Percentiles rank a stretch among this genome's conserved stretches.
Evolutionary conservation across 2,797 vertebrate genomes (phyloP).

Genomic region (Danio albolineatus): DNA sequence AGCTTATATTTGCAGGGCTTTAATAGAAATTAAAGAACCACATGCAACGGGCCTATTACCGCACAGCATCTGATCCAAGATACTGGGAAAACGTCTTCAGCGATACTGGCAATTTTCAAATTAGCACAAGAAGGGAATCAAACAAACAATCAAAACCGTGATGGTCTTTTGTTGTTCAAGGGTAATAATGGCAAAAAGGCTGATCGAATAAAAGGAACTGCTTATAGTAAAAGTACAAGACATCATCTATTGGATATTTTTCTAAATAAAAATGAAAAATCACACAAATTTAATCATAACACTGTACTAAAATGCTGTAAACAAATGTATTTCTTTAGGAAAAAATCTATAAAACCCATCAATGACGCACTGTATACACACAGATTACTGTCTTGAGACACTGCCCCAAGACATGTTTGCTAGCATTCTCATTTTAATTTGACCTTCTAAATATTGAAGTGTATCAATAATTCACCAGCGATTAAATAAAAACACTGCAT

Average conservation of each 20-base stretch:
- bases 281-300: background rate
- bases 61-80: conserved; percentile 31
- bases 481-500: conserved; percentile 82
- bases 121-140: background rate
- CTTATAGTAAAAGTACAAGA: background rate
- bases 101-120: conserved; percentile 34
- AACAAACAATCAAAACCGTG: background rate
- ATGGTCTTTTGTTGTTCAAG: background rate
- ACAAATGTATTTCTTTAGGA: no score
- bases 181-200: background rate
- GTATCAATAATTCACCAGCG: conserved; percentile 79
- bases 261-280: background rate
- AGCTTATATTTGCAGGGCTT: conserved; percentile 47
- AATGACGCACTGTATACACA: background rate
- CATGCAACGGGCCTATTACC: conserved; percentile 20
- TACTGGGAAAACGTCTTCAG: conserved; percentile 18
- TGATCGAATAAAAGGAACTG: background rate
- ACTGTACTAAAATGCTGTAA: no score
- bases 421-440: conserved; percentile 70
- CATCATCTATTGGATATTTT: background rate
- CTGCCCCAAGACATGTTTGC: conserved; percentile 7
- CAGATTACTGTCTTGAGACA: conserved; percentile 7
- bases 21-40: conserved; percentile 48
- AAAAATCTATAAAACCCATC: background rate
- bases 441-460: conserved; percentile 71